Evolutionary conservation across 1,140 invertebrate genomes (phyloP).

Genomic region (Hypsibius dujardini): DNA sequence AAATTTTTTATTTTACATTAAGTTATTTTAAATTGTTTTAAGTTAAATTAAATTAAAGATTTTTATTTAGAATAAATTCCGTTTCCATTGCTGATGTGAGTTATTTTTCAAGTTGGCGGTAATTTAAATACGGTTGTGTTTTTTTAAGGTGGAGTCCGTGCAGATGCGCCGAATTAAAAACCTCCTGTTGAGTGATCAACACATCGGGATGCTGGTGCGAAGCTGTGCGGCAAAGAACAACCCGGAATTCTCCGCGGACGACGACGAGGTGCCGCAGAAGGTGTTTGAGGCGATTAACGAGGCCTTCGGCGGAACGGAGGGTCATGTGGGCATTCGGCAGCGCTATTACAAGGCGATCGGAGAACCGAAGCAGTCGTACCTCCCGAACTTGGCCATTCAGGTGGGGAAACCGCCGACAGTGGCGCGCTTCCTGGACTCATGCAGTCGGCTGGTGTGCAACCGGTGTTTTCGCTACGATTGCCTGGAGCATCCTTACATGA

Average conservation of each 20-base stretch:
- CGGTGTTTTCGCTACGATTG: slow-evolving; percentile 13
- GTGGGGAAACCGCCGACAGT: not conserved
- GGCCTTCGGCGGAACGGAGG: slow-evolving; percentile 80
- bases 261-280: slow-evolving; percentile 29
- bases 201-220: not conserved
- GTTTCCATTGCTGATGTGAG: too few species aligned
- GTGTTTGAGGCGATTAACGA: slow-evolving; percentile 76
- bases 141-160: not conserved
- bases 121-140: too few species aligned
- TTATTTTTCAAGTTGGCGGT: too few species aligned
- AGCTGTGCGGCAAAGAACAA: not conserved
- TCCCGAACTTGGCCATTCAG: not conserved
- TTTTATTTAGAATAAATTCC: too few species aligned
- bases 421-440: not conserved
- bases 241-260: not conserved
- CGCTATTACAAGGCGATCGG: not conserved
- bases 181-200: not conserved
- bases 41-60: too few species aligned
- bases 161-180: not conserved
- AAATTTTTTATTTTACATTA: too few species aligned
- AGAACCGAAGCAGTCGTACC: not conserved
- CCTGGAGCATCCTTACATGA: slow-evolving; percentile 12
- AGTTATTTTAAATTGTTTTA: too few species aligned
- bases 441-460: not conserved
- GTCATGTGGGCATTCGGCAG: slow-evolving; percentile 41